Evolutionary conservation across 2,797 vertebrate genomes (phyloP).

Genomic region (Avahi laniger): DNA sequence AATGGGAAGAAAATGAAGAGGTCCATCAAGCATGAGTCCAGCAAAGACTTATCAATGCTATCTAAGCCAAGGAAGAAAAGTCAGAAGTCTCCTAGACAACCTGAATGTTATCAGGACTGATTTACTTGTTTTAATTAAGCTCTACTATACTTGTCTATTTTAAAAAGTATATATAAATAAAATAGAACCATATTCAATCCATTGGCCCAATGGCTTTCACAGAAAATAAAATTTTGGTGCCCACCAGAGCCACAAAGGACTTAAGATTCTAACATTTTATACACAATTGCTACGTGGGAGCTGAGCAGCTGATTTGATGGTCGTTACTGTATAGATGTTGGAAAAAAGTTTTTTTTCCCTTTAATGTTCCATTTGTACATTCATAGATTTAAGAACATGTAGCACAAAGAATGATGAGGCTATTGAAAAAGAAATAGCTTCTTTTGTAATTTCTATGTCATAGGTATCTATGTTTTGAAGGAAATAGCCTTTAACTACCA

Average conservation of each 20-base stretch:
- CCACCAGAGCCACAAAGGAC: not conserved
- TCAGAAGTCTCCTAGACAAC: not conserved
- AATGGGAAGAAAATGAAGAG: conserved; percentile 2
- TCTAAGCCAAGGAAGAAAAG: not conserved
- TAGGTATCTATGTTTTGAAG: not conserved
- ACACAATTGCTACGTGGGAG: not conserved
- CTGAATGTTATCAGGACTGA: not conserved
- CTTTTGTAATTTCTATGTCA: conserved; percentile 35
- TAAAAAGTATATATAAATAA: not conserved
- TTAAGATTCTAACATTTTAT: not conserved
- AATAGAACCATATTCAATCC: not conserved
- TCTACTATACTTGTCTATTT: not conserved
- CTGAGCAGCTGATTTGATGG: not conserved
- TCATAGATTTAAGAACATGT: not conserved
- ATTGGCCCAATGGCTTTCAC: not conserved
- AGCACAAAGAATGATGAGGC: not conserved
- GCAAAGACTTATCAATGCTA: not conserved
- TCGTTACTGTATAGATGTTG: not conserved
- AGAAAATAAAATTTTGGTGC: conserved; percentile 1
- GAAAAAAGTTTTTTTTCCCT: not conserved
- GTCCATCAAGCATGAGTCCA: not conserved
- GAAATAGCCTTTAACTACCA: not conserved
- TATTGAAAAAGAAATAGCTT: conserved; percentile 16
- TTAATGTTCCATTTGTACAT: conserved; percentile 10
- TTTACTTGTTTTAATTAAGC: conserved; percentile 28